Conservation (phyloP, 1,140 invertebrate species). For the Lethocerus indicus region DNA sequence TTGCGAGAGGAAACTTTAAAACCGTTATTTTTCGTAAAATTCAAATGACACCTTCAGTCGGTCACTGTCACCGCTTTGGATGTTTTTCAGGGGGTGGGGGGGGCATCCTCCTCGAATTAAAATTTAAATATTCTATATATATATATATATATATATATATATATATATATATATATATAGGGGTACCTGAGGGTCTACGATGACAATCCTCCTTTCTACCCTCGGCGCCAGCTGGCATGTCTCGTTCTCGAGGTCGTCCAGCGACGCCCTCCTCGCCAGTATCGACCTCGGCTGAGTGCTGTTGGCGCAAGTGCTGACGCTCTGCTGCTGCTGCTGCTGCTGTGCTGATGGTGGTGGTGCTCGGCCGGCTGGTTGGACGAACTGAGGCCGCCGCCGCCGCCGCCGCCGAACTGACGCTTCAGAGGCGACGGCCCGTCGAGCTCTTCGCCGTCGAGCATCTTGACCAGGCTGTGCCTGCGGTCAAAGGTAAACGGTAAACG, state of each 20-base stretch:
- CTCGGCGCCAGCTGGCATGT: slow-evolving; percentile 56
- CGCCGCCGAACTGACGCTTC: slow-evolving; percentile 29
- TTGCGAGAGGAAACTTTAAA: too few species aligned
- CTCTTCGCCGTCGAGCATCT: slow-evolving; percentile 48
- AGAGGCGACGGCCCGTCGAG: slow-evolving; percentile 47
- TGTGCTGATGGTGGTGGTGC: slow-evolving; percentile 9
- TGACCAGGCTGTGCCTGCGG: slow-evolving; percentile 51
- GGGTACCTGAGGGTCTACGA: not conserved
- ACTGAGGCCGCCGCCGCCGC: slow-evolving; percentile 15
- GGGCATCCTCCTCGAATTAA: too few species aligned
- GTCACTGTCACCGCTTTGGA: too few species aligned
- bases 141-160: too few species aligned
- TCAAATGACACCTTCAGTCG: too few species aligned
- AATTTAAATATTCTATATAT: too few species aligned
- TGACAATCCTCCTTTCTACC: slow-evolving; percentile 55
- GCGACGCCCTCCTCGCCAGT: slow-evolving; percentile 45
- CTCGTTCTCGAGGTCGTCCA: slow-evolving; percentile 59
- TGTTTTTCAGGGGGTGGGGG: too few species aligned
- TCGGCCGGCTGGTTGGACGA: slow-evolving; percentile 23
- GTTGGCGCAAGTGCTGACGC: slow-evolving; percentile 13
- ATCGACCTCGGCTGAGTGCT: slow-evolving; percentile 24
- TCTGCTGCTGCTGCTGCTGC: slow-evolving; percentile 8
- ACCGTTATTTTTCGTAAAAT: too few species aligned
- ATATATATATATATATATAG: too few species aligned
- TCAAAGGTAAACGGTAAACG: too few species aligned